phyloP scores from a whole-genome alignment of 2,888 invertebrate genomes.

The Agriopis leucophaearia region DNA sequence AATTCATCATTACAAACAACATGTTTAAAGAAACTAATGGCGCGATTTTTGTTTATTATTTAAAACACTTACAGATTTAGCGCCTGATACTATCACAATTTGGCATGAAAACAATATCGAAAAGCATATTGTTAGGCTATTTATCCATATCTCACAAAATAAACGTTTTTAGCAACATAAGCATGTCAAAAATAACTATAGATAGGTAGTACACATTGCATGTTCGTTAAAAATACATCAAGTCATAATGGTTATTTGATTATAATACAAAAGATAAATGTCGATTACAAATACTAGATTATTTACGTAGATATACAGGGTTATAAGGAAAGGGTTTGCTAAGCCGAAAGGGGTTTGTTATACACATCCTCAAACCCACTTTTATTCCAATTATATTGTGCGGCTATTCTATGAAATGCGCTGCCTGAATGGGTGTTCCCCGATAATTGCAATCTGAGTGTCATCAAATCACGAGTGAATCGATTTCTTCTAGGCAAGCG shows the following conservation, averaged over 20 bases:
- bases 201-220: background rate
- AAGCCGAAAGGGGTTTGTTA: too few relatives aligned
- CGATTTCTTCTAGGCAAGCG: too few relatives aligned
- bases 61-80: constrained; percentile 11
- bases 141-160: constrained; percentile 4
- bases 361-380: too few relatives aligned
- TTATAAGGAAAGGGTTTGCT: too few relatives aligned
- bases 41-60: background rate
- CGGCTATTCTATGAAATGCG: too few relatives aligned
- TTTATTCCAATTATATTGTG: too few relatives aligned
- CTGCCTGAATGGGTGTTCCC: too few relatives aligned
- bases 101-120: constrained; percentile 4
- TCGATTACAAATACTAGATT: background rate
- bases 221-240: constrained; percentile 11
- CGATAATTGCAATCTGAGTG: too few relatives aligned
- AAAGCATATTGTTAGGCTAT: background rate
- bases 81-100: background rate
- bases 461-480: too few relatives aligned
- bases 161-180: background rate
- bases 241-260: background rate
- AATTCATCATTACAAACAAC: too few relatives aligned
- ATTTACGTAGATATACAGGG: too few relatives aligned
- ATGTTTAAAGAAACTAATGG: too few relatives aligned
- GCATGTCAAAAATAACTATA: background rate
- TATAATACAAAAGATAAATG: background rate